Conservation (phyloP, 2,113 vertebrate genomes). For the Anoplopoma fimbria region DNA sequence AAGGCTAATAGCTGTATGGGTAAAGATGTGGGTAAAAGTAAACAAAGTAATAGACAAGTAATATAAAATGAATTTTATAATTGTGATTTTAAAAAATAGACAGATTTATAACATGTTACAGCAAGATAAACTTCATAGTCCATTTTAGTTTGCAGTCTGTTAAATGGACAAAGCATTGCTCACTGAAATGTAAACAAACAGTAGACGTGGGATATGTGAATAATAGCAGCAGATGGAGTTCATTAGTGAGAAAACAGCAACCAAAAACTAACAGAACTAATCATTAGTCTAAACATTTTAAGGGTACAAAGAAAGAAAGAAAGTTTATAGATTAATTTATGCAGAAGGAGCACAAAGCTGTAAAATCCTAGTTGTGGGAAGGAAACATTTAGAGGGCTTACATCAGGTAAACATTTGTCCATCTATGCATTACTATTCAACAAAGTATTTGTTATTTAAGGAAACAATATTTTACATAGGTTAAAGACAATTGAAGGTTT, state of each 20-base stretch:
- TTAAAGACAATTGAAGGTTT: not conserved
- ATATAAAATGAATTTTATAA: not conserved
- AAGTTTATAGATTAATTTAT: not conserved
- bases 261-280: not conserved
- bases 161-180: not conserved
- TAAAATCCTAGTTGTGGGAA: not conserved
- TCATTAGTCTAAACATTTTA: not conserved
- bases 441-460: not conserved
- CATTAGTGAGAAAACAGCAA: not conserved
- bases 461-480: not conserved
- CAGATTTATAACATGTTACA: not conserved
- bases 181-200: not conserved
- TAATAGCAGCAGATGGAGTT: not conserved
- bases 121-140: not conserved
- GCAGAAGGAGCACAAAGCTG: not conserved
- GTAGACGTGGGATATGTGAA: not conserved
- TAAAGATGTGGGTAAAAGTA: not conserved
- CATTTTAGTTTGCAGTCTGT: not conserved
- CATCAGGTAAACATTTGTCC: not conserved
- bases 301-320: too few relatives aligned
- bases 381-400: not conserved
- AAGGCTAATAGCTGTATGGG: not conserved
- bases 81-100: not conserved
- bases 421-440: not conserved
- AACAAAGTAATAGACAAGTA: not conserved